Percentiles rank a stretch among this genome's conserved stretches.
These are phyloP conservation scores for Drosophila arawakana DNA, from an alignment of 1,140 invertebrate genomes.

Conservation along the genomic window DNA sequence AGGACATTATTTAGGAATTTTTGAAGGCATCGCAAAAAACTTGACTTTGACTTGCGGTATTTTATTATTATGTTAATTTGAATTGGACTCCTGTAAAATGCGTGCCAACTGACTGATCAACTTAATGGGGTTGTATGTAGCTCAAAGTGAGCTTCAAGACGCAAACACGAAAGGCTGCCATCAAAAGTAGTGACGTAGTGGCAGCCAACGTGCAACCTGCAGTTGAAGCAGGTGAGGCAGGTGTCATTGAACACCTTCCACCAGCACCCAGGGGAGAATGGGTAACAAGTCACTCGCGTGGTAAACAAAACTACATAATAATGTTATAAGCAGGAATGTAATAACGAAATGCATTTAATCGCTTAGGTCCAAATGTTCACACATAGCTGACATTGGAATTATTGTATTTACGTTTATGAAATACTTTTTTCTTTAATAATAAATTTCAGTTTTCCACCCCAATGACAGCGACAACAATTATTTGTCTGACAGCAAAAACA, in stretches of 20 bases:
- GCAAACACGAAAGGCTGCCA: conserved; percentile 46
- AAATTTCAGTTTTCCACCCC: conserved; percentile 2
- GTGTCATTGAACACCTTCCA: conserved; percentile 17
- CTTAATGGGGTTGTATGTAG: conserved; percentile 54
- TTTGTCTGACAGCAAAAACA: conserved; percentile 4
- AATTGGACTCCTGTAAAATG: conserved; percentile 37
- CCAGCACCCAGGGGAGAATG: neutral
- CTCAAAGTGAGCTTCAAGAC: conserved; percentile 3
- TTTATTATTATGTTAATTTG: conserved; percentile 64
- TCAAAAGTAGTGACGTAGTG: neutral
- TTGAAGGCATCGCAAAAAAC: conserved; percentile 37
- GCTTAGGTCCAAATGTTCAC: conserved; percentile 16
- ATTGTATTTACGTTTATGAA: conserved; percentile 20
- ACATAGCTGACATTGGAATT: conserved; percentile 17
- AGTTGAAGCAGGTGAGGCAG: neutral
- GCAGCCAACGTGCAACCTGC: neutral
- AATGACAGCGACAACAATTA: neutral
- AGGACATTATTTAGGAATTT: conserved; percentile 74
- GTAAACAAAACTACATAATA: conserved; percentile 4
- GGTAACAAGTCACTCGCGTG: conserved; percentile 14
- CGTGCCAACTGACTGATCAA: conserved; percentile 70
- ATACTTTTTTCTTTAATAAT: neutral
- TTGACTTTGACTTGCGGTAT: conserved; percentile 40
- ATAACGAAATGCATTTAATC: conserved; percentile 27
- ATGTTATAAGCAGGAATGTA: conserved; percentile 21